Conservation (phyloP, 2,113 vertebrate genomes). For the Vombatus ursinus region DNA sequence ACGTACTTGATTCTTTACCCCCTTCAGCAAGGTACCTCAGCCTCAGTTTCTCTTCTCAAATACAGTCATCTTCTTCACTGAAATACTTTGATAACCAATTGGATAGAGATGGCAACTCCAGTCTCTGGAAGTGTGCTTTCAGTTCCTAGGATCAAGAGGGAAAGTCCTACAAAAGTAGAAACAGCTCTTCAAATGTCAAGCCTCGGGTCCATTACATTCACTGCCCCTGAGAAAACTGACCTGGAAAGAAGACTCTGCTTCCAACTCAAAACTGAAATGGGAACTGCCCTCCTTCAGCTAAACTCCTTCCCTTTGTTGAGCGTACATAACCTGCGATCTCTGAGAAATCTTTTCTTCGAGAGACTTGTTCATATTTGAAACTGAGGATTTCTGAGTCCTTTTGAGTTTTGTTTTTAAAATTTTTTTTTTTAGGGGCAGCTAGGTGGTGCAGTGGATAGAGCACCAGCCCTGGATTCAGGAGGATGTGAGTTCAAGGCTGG, state of each 20-base stretch:
- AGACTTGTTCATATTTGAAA: not conserved
- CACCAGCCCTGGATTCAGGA: no score
- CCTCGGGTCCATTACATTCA: not conserved
- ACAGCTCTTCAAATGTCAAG: not conserved
- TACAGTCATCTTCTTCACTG: not conserved
- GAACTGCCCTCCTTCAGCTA: not conserved
- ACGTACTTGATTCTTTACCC: not conserved
- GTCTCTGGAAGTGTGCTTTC: not conserved
- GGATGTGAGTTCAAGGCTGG: no score
- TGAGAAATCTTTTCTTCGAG: not conserved
- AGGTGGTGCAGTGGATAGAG: no score
- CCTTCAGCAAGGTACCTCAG: not conserved
- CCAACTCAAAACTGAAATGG: not conserved
- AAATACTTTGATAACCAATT: not conserved
- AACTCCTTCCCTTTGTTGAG: not conserved
- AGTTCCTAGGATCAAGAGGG: not conserved
- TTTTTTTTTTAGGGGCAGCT: no score
- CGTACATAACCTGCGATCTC: not conserved
- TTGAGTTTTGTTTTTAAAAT: not conserved
- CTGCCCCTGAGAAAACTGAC: not conserved
- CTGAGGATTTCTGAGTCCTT: not conserved
- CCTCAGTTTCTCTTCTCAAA: not conserved
- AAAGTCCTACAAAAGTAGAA: not conserved
- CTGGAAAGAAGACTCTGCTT: not conserved
- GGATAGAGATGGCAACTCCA: not conserved